Conservation (phyloP, 2,888 invertebrate genomes). For the Cephus spinipes region DNA sequence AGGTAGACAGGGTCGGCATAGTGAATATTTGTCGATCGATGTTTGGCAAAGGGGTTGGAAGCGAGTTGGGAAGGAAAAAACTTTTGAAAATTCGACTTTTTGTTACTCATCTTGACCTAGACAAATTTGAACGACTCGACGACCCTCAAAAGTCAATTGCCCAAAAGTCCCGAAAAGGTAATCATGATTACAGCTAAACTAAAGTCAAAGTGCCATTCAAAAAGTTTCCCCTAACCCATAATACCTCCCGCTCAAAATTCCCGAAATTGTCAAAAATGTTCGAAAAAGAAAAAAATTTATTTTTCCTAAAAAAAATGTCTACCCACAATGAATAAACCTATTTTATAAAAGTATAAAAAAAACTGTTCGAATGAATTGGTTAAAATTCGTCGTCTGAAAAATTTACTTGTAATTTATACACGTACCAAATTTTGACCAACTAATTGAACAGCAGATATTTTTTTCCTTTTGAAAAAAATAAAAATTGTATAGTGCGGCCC, state of each 20-base stretch:
- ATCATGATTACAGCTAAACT: background rate
- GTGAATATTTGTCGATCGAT: conserved; percentile 2
- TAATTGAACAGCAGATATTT: background rate
- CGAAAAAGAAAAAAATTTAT: too few species aligned
- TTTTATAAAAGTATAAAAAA: background rate
- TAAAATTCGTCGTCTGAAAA: background rate
- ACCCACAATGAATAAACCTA: background rate
- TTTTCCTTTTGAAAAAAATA: background rate
- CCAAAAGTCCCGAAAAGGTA: background rate
- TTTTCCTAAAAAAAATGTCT: background rate
- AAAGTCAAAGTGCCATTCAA: background rate
- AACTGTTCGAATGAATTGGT: background rate
- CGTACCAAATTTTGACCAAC: background rate
- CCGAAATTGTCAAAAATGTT: background rate
- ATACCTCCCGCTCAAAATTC: background rate
- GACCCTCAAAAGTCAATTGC: background rate
- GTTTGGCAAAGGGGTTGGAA: conserved; percentile 2
- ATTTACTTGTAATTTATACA: background rate
- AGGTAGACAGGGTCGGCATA: conserved; percentile 21
- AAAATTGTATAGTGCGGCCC: conserved; percentile 11
- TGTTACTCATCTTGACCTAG: background rate
- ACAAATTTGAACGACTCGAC: background rate
- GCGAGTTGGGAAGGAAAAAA: background rate
- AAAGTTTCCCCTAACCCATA: background rate
- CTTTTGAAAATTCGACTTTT: background rate